A percentile compares a stretch with the other conserved stretches of the same genome.
These are phyloP conservation scores for Labia minor DNA, from an alignment of 2,888 invertebrate species.

Conservation along the genomic window DNA sequence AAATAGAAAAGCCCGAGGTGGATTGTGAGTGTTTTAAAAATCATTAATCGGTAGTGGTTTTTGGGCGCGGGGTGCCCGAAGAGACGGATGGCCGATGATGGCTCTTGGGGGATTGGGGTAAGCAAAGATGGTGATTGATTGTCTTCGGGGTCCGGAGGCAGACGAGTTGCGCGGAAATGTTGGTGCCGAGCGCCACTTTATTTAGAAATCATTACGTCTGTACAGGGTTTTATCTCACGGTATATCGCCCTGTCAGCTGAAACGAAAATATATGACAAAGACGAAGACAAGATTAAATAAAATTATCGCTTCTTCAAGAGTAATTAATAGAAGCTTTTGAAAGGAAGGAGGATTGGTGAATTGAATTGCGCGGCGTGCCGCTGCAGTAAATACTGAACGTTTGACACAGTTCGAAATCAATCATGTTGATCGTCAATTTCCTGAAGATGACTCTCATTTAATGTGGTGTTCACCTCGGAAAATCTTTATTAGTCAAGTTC, in stretches of 20 bases:
- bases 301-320: background rate
- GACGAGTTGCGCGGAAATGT: background rate
- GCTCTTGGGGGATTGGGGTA: background rate
- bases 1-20: background rate
- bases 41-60: background rate
- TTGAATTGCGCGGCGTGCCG: too few species aligned
- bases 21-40: background rate
- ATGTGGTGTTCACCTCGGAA: too few species aligned
- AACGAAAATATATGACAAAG: conserved; percentile 8
- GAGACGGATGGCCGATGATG: too few species aligned
- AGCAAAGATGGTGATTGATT: conserved; percentile 2
- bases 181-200: background rate
- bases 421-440: background rate
- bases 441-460: too few species aligned
- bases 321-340: background rate
- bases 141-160: background rate
- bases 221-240: conserved; percentile 2
- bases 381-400: background rate
- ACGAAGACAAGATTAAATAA: background rate
- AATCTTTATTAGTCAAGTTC: too few species aligned
- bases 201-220: conserved; percentile 13
- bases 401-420: background rate
- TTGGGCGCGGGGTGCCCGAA: background rate
- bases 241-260: conserved; percentile 1
- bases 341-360: too few species aligned